Evolutionary conservation across 2,113 vertebrate species (phyloP).

Genomic region (Stigmatopora nigra): DNA sequence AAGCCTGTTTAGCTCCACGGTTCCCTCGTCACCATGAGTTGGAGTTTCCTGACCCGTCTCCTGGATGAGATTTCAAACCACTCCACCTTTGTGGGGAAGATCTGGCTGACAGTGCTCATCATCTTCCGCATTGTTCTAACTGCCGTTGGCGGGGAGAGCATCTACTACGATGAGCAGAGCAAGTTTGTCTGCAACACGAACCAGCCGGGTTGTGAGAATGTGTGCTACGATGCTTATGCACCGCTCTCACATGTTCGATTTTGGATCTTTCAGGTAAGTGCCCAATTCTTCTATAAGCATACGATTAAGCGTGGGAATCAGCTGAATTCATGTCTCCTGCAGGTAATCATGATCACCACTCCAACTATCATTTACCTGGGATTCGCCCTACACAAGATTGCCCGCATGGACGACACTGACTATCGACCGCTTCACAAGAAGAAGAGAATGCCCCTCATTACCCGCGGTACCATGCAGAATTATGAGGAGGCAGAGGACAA

Average conservation of each 20-base stretch:
- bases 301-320: not conserved
- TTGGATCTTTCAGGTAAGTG: slow-evolving; percentile 80
- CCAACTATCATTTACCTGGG: slow-evolving; percentile 84
- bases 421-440: slow-evolving; percentile 31
- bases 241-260: slow-evolving; percentile 82
- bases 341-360: slow-evolving; percentile 79
- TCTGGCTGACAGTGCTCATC: slow-evolving; percentile 83
- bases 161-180: slow-evolving; percentile 89
- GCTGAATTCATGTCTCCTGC: not conserved
- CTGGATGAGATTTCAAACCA: slow-evolving; percentile 90
- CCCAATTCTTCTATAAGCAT: not conserved
- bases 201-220: slow-evolving; percentile 84
- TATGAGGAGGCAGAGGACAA: slow-evolving; percentile 80
- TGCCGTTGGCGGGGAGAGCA: slow-evolving; percentile 80
- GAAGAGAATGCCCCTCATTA: slow-evolving; percentile 64
- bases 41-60: slow-evolving; percentile 83
- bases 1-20: slow-evolving; percentile 32
- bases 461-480: slow-evolving; percentile 65
- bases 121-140: slow-evolving; percentile 87
- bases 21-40: slow-evolving; percentile 77
- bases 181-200: slow-evolving; percentile 84
- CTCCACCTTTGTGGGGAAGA: slow-evolving; percentile 86
- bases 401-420: slow-evolving; percentile 63
- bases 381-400: slow-evolving; percentile 82
- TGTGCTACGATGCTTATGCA: slow-evolving; percentile 81